These are phyloP conservation scores for Hemichromis elongatus DNA, from an alignment of 2,113 vertebrate species.

Conservation along the genomic window DNA sequence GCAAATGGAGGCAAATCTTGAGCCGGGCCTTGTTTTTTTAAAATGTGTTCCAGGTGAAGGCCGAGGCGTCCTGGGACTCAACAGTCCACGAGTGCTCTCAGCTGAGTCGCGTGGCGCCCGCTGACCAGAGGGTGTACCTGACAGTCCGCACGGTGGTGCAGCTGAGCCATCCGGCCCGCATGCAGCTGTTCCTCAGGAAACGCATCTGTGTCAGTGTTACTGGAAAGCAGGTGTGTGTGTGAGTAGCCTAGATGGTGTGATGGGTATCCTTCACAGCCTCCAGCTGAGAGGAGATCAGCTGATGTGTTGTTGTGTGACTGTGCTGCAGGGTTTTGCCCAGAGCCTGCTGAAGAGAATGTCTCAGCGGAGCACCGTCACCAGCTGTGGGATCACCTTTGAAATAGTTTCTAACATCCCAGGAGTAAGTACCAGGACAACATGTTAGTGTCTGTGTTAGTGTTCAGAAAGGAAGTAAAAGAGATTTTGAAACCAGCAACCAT, in stretches of 20 bases:
- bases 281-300: not conserved
- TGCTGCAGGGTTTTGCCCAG: constrained; percentile 85
- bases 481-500: too few species aligned
- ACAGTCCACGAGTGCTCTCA: constrained; percentile 85
- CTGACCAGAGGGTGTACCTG: constrained; percentile 86
- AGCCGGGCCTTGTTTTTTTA: not conserved
- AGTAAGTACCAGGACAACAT: constrained; percentile 58
- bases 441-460: not conserved
- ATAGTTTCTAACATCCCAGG: constrained; percentile 95
- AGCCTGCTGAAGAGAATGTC: constrained; percentile 90
- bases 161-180: constrained; percentile 90
- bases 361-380: constrained; percentile 83
- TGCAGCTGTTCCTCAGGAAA: constrained; percentile 89
- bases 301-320: not conserved
- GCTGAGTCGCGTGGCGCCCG: constrained; percentile 76
- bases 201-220: constrained; percentile 86
- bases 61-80: constrained; percentile 93
- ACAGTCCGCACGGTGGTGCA: constrained; percentile 80
- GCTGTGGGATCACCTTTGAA: constrained; percentile 90
- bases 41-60: constrained; percentile 76
- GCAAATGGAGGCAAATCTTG: not conserved
- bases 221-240: constrained; percentile 47
- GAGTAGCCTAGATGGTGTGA: not conserved
- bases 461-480: not conserved
- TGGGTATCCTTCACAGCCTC: not conserved